phyloP scores from a whole-genome alignment of 2,113 vertebrate species.

The Semicossyphus pulcher region DNA sequence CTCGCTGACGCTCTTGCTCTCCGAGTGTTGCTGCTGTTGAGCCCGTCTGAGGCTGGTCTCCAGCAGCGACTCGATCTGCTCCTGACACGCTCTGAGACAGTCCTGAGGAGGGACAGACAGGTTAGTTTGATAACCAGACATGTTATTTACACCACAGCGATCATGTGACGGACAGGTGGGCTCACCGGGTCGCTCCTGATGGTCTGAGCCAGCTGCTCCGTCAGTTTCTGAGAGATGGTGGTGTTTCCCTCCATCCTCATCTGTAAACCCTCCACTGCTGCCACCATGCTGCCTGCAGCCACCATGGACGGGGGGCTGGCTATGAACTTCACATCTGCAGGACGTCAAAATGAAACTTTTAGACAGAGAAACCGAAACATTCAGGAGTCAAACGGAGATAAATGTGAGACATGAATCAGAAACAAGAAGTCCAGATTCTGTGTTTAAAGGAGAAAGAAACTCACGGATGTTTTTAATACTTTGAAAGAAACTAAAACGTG shows the following conservation, averaged over 20 bases:
- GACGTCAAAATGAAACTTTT: background rate
- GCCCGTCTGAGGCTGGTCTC: conserved; percentile 94
- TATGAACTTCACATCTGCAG: conserved; percentile 94
- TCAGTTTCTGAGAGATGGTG: conserved; percentile 89
- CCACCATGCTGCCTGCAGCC: conserved; percentile 92
- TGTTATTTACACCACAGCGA: background rate
- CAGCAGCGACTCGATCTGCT: conserved; percentile 94
- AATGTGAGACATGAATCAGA: too few relatives aligned
- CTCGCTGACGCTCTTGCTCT: conserved; percentile 90
- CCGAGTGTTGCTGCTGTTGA: conserved; percentile 77
- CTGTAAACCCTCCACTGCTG: conserved; percentile 91
- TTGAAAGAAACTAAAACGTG: too few relatives aligned
- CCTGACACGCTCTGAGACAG: conserved; percentile 95
- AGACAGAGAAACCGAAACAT: background rate
- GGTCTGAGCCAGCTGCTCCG: conserved; percentile 90
- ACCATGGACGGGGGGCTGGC: conserved; percentile 96
- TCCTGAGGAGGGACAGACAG: conserved; percentile 80
- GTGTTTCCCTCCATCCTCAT: conserved; percentile 84
- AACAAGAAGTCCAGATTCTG: too few relatives aligned
- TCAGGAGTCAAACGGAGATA: too few relatives aligned
- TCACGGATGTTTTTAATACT: too few relatives aligned
- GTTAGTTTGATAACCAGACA: background rate
- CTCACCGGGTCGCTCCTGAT: conserved; percentile 94
- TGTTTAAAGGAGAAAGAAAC: too few relatives aligned
- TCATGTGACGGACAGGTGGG: conserved; percentile 17